A percentile compares a stretch with the other conserved stretches of the same genome.
These are phyloP conservation scores for Agapetus fuscipes DNA, from an alignment of 2,888 invertebrate genomes.

Conservation along the genomic window DNA sequence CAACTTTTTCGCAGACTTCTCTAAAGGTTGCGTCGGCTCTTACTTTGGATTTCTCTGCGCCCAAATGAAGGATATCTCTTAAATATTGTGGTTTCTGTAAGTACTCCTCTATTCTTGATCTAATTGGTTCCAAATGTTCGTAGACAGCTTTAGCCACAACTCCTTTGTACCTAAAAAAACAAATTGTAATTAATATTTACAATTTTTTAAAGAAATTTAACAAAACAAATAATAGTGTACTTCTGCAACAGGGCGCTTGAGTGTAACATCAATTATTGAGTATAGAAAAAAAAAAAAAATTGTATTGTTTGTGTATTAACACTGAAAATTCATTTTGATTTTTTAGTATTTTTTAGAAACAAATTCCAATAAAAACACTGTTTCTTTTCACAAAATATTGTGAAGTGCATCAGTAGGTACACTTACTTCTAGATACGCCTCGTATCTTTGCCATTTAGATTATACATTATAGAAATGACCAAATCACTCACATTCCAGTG, in stretches of 20 bases:
- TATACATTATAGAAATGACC: conserved; percentile 1
- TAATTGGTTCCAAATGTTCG: conserved; percentile 60
- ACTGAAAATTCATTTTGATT: too few relatives aligned
- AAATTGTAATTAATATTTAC: too few relatives aligned
- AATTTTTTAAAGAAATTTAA: conserved; percentile 6
- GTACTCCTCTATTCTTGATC: conserved; percentile 46
- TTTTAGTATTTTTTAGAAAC: too few relatives aligned
- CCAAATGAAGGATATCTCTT: conserved; percentile 49
- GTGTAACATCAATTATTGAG: neutral
- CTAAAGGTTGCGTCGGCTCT: conserved; percentile 54
- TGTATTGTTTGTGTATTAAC: too few relatives aligned
- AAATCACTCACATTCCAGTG: conserved; percentile 56
- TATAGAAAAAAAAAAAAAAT: conserved; percentile 4
- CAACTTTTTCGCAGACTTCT: conserved; percentile 53
- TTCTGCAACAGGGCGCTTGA: too few relatives aligned
- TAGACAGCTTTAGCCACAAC: conserved; percentile 63
- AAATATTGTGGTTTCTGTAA: conserved; percentile 53
- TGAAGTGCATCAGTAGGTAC: too few relatives aligned
- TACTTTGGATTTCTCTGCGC: conserved; percentile 51
- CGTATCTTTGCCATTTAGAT: too few relatives aligned
- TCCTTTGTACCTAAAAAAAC: conserved; percentile 61
- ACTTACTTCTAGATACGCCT: too few relatives aligned
- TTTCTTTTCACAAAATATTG: too few relatives aligned
- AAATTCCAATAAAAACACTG: too few relatives aligned
- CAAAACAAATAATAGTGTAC: neutral